Evolutionary conservation across 2,113 vertebrate species (phyloP), one percentile per base, ranked within the genome.

Genomic region (Engystomops pustulosus): DNA sequence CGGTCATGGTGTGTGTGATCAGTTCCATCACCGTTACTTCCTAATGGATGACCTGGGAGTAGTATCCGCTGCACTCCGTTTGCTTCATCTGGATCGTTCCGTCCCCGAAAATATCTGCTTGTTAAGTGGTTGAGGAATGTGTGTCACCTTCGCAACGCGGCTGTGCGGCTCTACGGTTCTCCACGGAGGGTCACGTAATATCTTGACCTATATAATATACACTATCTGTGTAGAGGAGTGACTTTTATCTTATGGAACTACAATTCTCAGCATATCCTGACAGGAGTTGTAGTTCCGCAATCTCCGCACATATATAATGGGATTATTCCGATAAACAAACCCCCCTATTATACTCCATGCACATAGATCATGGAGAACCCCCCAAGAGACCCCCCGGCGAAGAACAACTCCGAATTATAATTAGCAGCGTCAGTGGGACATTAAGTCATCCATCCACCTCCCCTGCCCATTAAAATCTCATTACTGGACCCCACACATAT

Each of bases 101-200:
- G 15, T 27, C 41, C 49, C 70, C 70, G 17, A 49, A 74, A 74
- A 74, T 49, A 74, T 47, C 70, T 34, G 41, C 70, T 74, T 14
- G n/a, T 74, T 74, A 49, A 27, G 44, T 27, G 44, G 12, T 8
- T 74, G 44, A 49, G 70, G 32, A 49, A 74, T 49, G 70, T 17
- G 30, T 74, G 70, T 74, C 70, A 49, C 70, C 36, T 15, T 49
- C 12, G 8, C 44, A 8, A 25, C 25, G 25, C 49, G 70, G 14
- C 25, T 23, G 20, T 1, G 44, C 15, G 44, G 38, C 20, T 0
- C n/a, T n/a, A n/a, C n/a, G n/a, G n/a, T n/a, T n/a, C n/a, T n/a
- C n/a, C n/a, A n/a, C n/a, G 44, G 70, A 6, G 70, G 23, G 10
- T 27, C 41, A n/a, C 49, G 4, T 9, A 2, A 74, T 45, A 74